Evolutionary conservation across 2,888 invertebrate genomes (phyloP).

Genomic region (Phengaris arion): DNA sequence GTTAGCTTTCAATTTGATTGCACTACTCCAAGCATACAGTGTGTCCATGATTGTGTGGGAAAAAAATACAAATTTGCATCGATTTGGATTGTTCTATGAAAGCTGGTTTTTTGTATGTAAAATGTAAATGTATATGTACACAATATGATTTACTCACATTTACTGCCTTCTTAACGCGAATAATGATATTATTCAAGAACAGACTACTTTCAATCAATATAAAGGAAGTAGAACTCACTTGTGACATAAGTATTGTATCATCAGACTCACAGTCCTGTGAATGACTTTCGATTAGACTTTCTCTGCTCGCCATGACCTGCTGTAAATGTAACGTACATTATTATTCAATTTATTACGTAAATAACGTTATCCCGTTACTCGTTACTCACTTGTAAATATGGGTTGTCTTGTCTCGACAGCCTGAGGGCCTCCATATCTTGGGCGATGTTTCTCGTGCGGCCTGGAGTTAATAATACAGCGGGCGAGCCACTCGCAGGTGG

Average conservation of each 20-base stretch:
- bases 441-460: constrained; percentile 87
- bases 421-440: constrained; percentile 91
- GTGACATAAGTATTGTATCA: constrained; percentile 87
- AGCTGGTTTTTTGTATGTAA: too few species aligned
- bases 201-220: background rate
- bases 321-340: constrained; percentile 54
- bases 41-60: too few species aligned
- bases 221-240: constrained; percentile 69
- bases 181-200: too few species aligned
- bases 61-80: too few species aligned
- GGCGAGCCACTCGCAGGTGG: constrained; percentile 67
- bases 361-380: background rate
- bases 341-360: constrained; percentile 31
- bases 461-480: constrained; percentile 85
- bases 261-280: constrained; percentile 87
- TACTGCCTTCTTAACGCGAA: too few species aligned
- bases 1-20: too few species aligned
- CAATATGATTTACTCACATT: too few species aligned
- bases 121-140: too few species aligned
- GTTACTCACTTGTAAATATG: constrained; percentile 84
- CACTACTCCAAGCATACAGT: too few species aligned
- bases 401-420: constrained; percentile 90
- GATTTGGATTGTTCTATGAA: too few species aligned
- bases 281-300: constrained; percentile 86
- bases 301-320: constrained; percentile 89